A percentile compares a stretch with the other conserved stretches of the same genome.
Evolutionary conservation across 1,140 invertebrate genomes (phyloP).

Genomic region (Odontomachus brunneus): DNA sequence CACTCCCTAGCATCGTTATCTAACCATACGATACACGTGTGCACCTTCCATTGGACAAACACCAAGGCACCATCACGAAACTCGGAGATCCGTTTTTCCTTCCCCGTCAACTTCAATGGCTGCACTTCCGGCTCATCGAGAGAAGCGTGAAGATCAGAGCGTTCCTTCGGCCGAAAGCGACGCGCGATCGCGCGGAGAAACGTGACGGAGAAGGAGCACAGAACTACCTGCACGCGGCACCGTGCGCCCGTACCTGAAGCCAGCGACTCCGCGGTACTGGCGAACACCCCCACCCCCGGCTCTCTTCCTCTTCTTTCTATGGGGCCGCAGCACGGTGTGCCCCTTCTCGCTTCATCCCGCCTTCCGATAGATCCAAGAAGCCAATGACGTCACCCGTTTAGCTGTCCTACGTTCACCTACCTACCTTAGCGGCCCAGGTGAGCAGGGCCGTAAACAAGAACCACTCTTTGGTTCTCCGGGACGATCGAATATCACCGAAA

Average conservation of each 20-base stretch:
- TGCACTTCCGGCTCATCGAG: neutral
- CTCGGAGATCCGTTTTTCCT: neutral
- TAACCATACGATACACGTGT: neutral
- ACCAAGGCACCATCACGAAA: slow-evolving; percentile 1
- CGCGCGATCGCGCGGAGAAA: slow-evolving; percentile 39
- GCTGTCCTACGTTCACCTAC: slow-evolving; percentile 80
- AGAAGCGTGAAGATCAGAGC: neutral
- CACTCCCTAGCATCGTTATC: neutral
- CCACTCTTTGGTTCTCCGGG: neutral
- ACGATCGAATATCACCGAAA: neutral
- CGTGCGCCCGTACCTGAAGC: slow-evolving; percentile 81
- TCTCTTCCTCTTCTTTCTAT: slow-evolving; percentile 72
- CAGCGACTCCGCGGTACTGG: slow-evolving; percentile 78
- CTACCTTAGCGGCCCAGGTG: slow-evolving; percentile 66
- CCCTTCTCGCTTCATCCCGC: slow-evolving; percentile 61
- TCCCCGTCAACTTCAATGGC: neutral
- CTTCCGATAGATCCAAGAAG: slow-evolving; percentile 77
- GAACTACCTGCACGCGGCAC: slow-evolving; percentile 79
- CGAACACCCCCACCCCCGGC: slow-evolving; percentile 79
- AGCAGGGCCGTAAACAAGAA: slow-evolving; percentile 48
- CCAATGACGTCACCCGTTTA: slow-evolving; percentile 81
- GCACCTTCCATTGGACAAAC: neutral
- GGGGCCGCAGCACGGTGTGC: slow-evolving; percentile 34
- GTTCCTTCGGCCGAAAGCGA: slow-evolving; percentile 7
- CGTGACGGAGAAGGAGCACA: slow-evolving; percentile 57